These are phyloP conservation scores for Whitmania pigra DNA, from an alignment of 1,140 invertebrate genomes.

Conservation along the genomic window DNA sequence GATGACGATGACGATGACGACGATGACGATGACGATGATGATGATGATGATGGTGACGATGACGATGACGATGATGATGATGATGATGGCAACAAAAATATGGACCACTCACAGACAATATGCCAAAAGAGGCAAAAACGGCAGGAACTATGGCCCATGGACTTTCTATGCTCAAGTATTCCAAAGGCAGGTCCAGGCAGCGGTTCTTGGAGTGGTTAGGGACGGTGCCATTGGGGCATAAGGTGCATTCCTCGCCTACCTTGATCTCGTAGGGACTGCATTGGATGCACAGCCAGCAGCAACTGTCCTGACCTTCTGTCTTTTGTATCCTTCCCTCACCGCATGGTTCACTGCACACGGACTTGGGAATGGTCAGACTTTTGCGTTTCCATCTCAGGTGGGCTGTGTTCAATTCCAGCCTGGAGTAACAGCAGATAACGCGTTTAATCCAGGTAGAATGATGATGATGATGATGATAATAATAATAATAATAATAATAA, in stretches of 20 bases:
- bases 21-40: too few species aligned
- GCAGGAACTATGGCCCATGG: conserved; percentile 50
- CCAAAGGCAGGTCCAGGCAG: conserved; percentile 68
- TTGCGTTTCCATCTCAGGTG: conserved; percentile 40
- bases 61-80: too few species aligned
- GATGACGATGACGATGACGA: too few species aligned
- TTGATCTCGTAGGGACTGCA: conserved; percentile 73
- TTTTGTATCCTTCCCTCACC: conserved; percentile 73
- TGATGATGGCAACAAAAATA: too few species aligned
- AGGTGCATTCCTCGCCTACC: conserved; percentile 62
- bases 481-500: neutral
- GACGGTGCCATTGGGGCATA: conserved; percentile 66
- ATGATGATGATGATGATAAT: conserved; percentile 9
- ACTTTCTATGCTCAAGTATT: conserved; percentile 59
- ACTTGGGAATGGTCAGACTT: conserved; percentile 62
- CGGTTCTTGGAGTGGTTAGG: conserved; percentile 60
- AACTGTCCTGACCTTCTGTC: conserved; percentile 76
- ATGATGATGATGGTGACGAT: too few species aligned
- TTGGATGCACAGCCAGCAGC: conserved; percentile 91
- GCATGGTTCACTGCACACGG: conserved; percentile 76
- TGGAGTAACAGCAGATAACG: neutral
- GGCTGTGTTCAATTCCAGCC: conserved; percentile 26
- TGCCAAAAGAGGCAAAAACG: conserved; percentile 47
- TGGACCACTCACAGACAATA: conserved; percentile 17
- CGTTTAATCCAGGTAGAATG: neutral